Base-by-base conservation (phyloP, 1,140 invertebrate genomes). In the Venturia canescens region DNA sequence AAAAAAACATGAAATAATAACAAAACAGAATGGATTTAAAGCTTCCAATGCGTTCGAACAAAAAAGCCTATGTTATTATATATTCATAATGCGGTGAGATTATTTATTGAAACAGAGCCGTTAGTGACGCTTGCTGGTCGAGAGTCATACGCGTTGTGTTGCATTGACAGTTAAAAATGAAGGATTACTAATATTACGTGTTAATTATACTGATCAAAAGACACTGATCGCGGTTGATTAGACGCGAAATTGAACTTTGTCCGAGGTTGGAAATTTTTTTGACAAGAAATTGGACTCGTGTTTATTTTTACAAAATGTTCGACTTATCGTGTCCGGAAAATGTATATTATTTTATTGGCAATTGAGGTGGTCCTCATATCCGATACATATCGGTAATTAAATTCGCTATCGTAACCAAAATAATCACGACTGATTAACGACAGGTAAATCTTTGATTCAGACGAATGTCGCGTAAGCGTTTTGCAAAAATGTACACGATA, bases 71-170 rank as follows among this genome's bases (percentile, higher is more conserved):
- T 87, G 31, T 31, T 70, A 7, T 70, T 38, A 70, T 38, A 31
- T 70, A 44, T 11, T 44, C 7, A 44, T 44, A 44, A 44, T 44
- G 11, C 13, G 7, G 38, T 44, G 7, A 3, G 7, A 44, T 44
- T 44, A 44, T 44, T 44, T 44, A 44, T 44, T 44, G 1, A 44
- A 44, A 44, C 38, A 44, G 13, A 44, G 38, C 1, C 63, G 63
- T 67, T 29, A 21, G n/a, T n/a, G 44, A 79, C 76, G 26, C 77
- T 89, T 86, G 88, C 88, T 81, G 88, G 87, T 50, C 88, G 79
- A 88, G 88, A 88, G 87, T 86, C 50, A 66, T 81, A 83, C 69
- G 74, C 66, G 69, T 79, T 77, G 70, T 75, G 60, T 83, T 79
- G 81, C 76, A 75, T 15, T 66, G 77, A 82, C 76, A 23, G 21